Conservation (phyloP, 2,113 vertebrate genomes). For the Tapirus terrestris region DNA sequence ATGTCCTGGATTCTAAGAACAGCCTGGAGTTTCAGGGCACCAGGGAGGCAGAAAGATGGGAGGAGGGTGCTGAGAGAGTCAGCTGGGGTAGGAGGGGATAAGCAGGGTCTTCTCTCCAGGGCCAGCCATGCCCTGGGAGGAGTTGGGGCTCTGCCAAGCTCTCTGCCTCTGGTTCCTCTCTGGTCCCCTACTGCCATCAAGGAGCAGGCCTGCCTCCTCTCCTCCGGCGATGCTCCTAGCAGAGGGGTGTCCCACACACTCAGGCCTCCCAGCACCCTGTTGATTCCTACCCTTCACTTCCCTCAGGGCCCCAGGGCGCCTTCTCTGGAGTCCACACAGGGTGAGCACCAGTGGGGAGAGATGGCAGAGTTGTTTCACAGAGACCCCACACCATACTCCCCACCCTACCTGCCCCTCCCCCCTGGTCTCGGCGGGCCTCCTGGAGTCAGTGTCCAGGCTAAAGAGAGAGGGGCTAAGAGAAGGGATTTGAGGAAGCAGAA, state of each 20-base stretch:
- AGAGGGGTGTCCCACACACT: background rate
- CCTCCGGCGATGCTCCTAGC: background rate
- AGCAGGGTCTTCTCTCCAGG: background rate
- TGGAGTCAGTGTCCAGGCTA: background rate
- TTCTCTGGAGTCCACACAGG: background rate
- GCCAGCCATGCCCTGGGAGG: background rate
- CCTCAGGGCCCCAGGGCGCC: background rate
- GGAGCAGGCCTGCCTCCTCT: background rate
- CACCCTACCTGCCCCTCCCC: too few relatives aligned
- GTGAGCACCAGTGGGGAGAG: background rate
- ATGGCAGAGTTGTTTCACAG: background rate
- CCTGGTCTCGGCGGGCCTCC: background rate
- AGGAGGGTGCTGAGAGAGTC: background rate
- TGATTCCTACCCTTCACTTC: background rate
- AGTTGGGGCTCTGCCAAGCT: background rate
- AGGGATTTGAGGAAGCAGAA: background rate
- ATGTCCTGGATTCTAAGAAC: background rate
- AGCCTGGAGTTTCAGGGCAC: background rate
- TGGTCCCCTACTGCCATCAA: background rate
- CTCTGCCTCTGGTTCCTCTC: too few relatives aligned
- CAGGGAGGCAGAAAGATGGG: background rate
- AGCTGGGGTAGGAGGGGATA: background rate
- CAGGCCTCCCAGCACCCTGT: background rate
- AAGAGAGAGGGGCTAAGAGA: background rate
- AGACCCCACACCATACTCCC: background rate